Percentiles rank a stretch among this genome's conserved stretches.
phyloP scores from a whole-genome alignment of 1,140 invertebrate species.

The Diorhabda carinulata region DNA sequence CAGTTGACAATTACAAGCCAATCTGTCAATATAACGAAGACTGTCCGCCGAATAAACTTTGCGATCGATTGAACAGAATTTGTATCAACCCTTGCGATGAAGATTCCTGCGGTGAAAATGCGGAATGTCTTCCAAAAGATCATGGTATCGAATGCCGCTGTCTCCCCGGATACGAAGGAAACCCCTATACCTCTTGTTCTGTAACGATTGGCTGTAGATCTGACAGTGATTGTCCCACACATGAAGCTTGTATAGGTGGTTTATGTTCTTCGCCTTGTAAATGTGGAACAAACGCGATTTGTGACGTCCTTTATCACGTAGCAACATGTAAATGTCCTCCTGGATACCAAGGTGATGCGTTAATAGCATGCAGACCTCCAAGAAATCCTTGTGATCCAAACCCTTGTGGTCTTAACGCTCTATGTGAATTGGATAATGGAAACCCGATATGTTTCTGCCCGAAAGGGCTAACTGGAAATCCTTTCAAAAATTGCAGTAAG shows the following conservation, averaged over 20 bases:
- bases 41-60: slow-evolving; percentile 75
- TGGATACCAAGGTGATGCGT: slow-evolving; percentile 70
- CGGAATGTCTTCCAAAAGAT: slow-evolving; percentile 72
- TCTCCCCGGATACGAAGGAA: slow-evolving; percentile 69
- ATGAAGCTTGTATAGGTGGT: slow-evolving; percentile 70
- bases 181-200: slow-evolving; percentile 71
- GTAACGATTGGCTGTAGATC: slow-evolving; percentile 63
- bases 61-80: slow-evolving; percentile 74
- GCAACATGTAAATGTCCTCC: slow-evolving; percentile 71
- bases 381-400: slow-evolving; percentile 74
- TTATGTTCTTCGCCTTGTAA: slow-evolving; percentile 71
- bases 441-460: slow-evolving; percentile 87
- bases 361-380: slow-evolving; percentile 57
- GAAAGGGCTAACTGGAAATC: slow-evolving; percentile 84
- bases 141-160: slow-evolving; percentile 78
- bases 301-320: slow-evolving; percentile 70
- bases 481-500: slow-evolving; percentile 87
- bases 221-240: slow-evolving; percentile 64
- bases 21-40: slow-evolving; percentile 88
- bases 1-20: slow-evolving; percentile 62
- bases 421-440: slow-evolving; percentile 81
- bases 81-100: slow-evolving; percentile 81
- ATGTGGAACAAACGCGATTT: slow-evolving; percentile 71
- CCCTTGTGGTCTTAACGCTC: slow-evolving; percentile 77
- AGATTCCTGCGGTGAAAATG: slow-evolving; percentile 79